Evolutionary conservation across 2,888 invertebrate genomes (phyloP), one percentile per base, ranked within the genome.

Genomic region (Agrilus biguttatus): DNA sequence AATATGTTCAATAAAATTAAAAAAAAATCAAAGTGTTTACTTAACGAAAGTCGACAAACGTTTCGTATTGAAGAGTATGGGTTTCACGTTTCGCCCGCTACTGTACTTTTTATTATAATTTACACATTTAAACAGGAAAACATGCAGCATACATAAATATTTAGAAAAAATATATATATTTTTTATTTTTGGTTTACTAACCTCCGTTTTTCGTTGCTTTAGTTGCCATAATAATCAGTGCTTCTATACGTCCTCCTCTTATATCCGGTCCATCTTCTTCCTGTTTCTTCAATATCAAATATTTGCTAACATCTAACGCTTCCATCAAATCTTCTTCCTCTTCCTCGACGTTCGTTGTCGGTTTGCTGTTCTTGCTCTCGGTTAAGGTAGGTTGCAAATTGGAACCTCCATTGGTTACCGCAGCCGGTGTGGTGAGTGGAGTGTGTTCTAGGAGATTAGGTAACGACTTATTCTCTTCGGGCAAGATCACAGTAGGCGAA

Each of bases 211-310:
- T 92, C 62, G 88, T 88, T 48, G 90, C 88, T 68, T 90, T 90
- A 44, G 95, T 93, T 38, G 97, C 97, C 60, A 95, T 88, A 36
- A 96, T 92, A 49, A 97, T 83, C 42, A 98, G 77, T 1, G 93
- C 95, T 65, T 97, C 93, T 2, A 90, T 81, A 48, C 87, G 81
- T 7, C 96, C 97, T 8, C 97, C 97, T 45, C 91, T 78, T 35
- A 93, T 82, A 53, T 91, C 90, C 0, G 90, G 89, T 4, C 89
- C 90, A 48, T 92, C 92, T 59, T 86, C 87, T 21, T 84, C 81
- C 2, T 74, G 62, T 56, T 80, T 82, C 62, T 91, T 90, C 48
- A 82, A 71, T 36, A 88, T 76, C 50, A 93, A 73, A 70, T 82
- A 82, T 48, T 81, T 74, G 49, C 77, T 78, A 41, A 91, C 84